These are phyloP conservation scores for Chauna torquata DNA, from an alignment of 2,113 vertebrate species.

Conservation along the genomic window DNA sequence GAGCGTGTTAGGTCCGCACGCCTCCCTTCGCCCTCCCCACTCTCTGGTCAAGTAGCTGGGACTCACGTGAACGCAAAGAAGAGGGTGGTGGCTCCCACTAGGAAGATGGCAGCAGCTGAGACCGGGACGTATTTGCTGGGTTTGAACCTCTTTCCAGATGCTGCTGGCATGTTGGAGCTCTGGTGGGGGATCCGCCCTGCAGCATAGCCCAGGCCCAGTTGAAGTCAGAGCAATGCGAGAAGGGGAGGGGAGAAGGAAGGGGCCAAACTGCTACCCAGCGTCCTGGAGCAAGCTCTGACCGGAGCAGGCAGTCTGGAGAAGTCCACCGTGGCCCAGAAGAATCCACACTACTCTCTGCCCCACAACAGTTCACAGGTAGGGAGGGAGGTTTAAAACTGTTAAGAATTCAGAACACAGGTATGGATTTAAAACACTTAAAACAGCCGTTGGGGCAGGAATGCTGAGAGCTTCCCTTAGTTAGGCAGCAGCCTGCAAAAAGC, in stretches of 20 bases:
- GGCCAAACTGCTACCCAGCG: background rate
- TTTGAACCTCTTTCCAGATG: slow-evolving; percentile 88
- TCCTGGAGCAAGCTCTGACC: background rate
- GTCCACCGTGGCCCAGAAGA: background rate
- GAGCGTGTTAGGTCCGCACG: no score
- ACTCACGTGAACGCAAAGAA: slow-evolving; percentile 99
- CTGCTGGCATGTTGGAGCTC: slow-evolving; percentile 85
- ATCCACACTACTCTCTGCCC: background rate
- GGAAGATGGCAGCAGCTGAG: slow-evolving; percentile 91
- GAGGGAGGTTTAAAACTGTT: background rate
- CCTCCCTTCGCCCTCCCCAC: background rate
- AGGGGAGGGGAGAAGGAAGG: slow-evolving; percentile 35
- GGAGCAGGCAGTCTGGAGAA: fast-evolving
- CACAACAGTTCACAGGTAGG: fast-evolving
- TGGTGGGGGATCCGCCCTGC: slow-evolving; percentile 76
- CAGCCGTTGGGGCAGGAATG: background rate
- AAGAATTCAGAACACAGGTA: background rate
- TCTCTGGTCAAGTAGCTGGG: background rate
- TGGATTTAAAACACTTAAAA: background rate
- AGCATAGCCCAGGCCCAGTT: slow-evolving; percentile 83
- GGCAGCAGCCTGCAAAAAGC: background rate
- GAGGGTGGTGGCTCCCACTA: slow-evolving; percentile 93
- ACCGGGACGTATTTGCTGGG: slow-evolving; percentile 97
- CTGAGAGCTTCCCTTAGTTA: background rate
- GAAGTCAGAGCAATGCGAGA: slow-evolving; percentile 71